Evolutionary conservation across 2,797 vertebrate genomes (phyloP).

Genomic region (Hylomyscus alleni): DNA sequence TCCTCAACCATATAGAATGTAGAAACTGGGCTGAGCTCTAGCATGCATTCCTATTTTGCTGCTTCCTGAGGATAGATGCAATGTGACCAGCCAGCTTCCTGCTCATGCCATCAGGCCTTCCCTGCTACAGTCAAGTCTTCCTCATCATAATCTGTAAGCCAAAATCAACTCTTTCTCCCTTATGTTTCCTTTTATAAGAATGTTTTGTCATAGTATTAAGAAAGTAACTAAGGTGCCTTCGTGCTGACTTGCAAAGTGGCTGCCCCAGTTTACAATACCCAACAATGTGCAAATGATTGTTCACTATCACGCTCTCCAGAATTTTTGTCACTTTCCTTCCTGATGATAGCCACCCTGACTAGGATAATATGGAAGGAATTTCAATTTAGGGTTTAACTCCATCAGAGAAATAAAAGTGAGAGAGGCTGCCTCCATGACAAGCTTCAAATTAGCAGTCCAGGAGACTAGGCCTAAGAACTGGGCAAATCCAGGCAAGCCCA

Average conservation of each 20-base stretch:
- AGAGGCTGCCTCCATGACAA: too few species aligned
- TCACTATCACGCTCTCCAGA: not conserved
- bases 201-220: not conserved
- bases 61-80: too few species aligned
- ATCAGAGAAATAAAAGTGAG: not conserved
- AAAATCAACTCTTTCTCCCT: too few species aligned
- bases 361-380: not conserved
- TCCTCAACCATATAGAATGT: not conserved
- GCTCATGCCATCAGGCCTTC: too few species aligned
- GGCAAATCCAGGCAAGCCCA: too few species aligned
- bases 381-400: not conserved
- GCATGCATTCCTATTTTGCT: not conserved
- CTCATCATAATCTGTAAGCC: too few species aligned
- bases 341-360: not conserved
- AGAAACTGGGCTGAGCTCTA: not conserved
- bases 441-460: too few species aligned
- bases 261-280: not conserved
- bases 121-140: too few species aligned
- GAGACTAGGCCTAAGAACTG: too few species aligned
- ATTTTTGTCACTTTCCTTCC: not conserved
- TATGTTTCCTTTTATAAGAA: not conserved
- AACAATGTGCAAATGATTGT: not conserved
- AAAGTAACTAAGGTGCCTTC: not conserved
- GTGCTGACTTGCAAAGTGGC: not conserved
- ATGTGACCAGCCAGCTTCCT: too few species aligned